Conservation (phyloP, 2,797 vertebrate genomes). For the Coluber constrictor region DNA sequence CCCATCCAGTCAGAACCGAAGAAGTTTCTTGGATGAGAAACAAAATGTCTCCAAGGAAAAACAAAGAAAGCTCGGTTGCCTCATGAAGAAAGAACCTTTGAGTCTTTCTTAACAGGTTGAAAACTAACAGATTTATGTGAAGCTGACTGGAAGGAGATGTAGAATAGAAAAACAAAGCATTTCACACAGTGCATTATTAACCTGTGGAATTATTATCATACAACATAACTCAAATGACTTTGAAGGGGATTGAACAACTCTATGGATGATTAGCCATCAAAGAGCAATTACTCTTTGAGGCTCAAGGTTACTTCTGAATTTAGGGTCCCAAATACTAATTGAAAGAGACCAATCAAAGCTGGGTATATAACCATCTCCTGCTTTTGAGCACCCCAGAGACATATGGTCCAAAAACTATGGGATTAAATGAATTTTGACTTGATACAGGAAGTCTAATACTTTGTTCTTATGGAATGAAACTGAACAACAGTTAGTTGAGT, state of each 20-base stretch:
- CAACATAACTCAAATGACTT: not conserved
- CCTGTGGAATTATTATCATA: not conserved
- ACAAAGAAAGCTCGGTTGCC: rapidly evolving
- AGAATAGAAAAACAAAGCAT: not conserved
- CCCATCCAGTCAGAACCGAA: not conserved
- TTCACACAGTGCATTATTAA: not conserved
- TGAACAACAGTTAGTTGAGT: not conserved
- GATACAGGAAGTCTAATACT: not conserved
- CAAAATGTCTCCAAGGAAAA: not conserved
- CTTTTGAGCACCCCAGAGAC: not conserved
- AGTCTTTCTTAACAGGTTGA: not conserved
- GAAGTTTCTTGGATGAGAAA: not conserved
- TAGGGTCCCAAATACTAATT: not conserved
- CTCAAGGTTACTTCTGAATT: not conserved
- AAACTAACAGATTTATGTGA: not conserved
- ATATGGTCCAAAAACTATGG: not conserved
- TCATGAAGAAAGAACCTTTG: not conserved
- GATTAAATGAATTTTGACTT: not conserved
- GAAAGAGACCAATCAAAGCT: not conserved
- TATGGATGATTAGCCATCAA: not conserved
- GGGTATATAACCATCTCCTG: not conserved
- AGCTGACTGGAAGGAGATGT: not conserved
- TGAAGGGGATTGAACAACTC: not conserved
- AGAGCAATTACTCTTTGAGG: not conserved
- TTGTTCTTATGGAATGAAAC: not conserved